Evolutionary conservation across 2,797 vertebrate species (phyloP).

Genomic region (Lacerta bilineata): DNA sequence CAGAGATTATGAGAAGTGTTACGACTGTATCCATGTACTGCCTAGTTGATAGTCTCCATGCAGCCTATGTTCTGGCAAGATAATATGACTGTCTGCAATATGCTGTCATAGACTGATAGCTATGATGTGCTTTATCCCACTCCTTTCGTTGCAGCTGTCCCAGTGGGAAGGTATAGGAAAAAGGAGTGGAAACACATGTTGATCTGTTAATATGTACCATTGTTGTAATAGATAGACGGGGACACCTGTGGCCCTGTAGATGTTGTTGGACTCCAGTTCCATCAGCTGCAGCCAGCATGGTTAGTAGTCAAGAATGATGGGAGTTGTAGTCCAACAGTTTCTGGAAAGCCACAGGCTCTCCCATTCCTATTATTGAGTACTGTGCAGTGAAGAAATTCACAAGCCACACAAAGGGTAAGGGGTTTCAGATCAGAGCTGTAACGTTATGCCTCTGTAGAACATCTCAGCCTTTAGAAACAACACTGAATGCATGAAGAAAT

Average conservation of each 20-base stretch:
- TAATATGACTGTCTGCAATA: not conserved
- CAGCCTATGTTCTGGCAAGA: not conserved
- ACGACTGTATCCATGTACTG: not conserved
- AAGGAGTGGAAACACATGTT: not conserved
- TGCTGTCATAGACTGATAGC: not conserved
- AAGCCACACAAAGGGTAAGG: not conserved
- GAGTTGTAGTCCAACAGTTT: too few species aligned
- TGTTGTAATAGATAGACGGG: not conserved
- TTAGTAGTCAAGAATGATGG: too few species aligned
- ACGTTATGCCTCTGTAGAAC: not conserved
- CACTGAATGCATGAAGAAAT: constrained; percentile 57
- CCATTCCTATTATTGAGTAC: too few species aligned
- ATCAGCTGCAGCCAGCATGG: too few species aligned
- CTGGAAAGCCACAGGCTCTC: too few species aligned
- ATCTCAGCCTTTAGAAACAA: constrained; percentile 25
- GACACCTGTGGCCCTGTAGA: too few species aligned
- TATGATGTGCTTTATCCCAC: not conserved
- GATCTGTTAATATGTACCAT: not conserved
- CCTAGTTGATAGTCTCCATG: not conserved
- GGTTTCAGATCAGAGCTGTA: rapidly evolving
- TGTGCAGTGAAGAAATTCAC: not conserved
- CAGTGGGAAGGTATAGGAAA: not conserved
- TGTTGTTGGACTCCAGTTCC: too few species aligned
- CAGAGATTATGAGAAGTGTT: not conserved
- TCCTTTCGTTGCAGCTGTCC: not conserved